Percentiles rank a stretch among this genome's conserved stretches.
phyloP scores from a whole-genome alignment of 2,113 vertebrate species.

The Chinchilla lanigera region DNA sequence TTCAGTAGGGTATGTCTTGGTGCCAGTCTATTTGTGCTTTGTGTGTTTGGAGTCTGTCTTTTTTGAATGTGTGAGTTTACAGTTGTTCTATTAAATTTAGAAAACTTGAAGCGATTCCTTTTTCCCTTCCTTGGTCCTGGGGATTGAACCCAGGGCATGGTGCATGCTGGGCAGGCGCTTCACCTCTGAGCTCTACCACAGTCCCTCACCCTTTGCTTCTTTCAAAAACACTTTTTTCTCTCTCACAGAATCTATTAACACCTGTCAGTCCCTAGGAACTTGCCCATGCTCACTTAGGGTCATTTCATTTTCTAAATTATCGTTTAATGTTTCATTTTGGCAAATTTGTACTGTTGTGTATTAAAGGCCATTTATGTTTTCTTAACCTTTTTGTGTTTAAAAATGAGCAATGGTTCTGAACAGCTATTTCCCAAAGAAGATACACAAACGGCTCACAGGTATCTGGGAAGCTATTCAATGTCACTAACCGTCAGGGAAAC shows the following conservation, averaged over 20 bases:
- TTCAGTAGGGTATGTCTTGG: not conserved
- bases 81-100: not conserved
- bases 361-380: not conserved
- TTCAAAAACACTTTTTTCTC: not conserved
- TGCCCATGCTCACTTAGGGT: not conserved
- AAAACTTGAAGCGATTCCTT: not conserved
- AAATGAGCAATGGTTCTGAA: not conserved
- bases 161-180: not conserved
- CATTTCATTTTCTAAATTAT: not conserved
- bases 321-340: not conserved
- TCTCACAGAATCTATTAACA: not conserved
- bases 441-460: not conserved
- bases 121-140: not conserved
- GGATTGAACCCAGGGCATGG: not conserved
- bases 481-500: not conserved
- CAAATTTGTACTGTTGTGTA: not conserved
- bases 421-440: not conserved
- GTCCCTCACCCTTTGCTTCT: not conserved
- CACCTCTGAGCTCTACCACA: not conserved
- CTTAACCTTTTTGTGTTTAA: not conserved
- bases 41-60: not conserved
- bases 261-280: not conserved
- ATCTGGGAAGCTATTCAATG: not conserved
- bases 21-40: not conserved
- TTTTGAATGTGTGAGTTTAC: not conserved